Evolutionary conservation across 2,888 invertebrate genomes (phyloP).

Genomic region (Steromphala cineraria): DNA sequence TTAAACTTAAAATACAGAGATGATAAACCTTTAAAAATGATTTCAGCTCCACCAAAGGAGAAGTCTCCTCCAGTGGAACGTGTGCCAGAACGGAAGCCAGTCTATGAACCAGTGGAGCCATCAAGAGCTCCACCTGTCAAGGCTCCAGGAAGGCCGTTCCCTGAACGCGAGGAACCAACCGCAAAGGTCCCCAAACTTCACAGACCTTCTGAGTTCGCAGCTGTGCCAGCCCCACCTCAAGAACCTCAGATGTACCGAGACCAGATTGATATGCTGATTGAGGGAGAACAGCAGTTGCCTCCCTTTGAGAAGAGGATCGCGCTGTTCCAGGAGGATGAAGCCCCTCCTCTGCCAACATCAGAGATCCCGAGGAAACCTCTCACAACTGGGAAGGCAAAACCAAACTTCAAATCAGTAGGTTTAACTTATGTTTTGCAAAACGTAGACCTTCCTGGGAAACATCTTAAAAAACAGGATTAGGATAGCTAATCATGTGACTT

Average conservation of each 20-base stretch:
- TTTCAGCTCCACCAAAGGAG: constrained; percentile 28
- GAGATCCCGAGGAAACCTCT: constrained; percentile 32
- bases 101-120: constrained; percentile 56
- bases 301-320: constrained; percentile 61
- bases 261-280: constrained; percentile 60
- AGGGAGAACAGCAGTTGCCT: constrained; percentile 50
- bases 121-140: constrained; percentile 48
- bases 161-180: constrained; percentile 49
- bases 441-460: too few species aligned
- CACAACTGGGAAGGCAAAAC: constrained; percentile 37
- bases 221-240: constrained; percentile 32
- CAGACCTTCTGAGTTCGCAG: constrained; percentile 48
- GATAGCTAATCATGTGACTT: too few species aligned
- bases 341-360: constrained; percentile 36
- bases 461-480: too few species aligned
- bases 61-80: constrained; percentile 32
- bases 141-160: constrained; percentile 42
- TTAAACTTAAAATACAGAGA: too few species aligned
- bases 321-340: constrained; percentile 49
- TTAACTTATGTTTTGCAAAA: neutral
- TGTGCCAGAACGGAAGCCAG: constrained; percentile 55
- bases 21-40: neutral
- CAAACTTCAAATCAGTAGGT: constrained; percentile 27
- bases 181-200: constrained; percentile 60
- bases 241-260: constrained; percentile 54